Conservation (phyloP, 2,113 vertebrate genomes). For the Phaetusa simplex region DNA sequence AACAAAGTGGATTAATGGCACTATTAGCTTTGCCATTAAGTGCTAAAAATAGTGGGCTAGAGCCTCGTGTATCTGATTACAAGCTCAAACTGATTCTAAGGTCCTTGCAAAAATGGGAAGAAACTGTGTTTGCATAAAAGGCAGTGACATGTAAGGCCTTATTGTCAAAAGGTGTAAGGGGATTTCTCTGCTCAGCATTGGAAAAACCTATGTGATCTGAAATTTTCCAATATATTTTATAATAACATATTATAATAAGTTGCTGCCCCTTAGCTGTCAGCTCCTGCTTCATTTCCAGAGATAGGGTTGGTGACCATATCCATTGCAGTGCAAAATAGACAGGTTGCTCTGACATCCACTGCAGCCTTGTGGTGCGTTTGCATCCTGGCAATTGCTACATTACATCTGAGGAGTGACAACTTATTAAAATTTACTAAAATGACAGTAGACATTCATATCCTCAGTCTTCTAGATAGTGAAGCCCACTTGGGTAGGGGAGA, state of each 20-base stretch:
- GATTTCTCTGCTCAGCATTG: neutral
- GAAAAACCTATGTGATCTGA: neutral
- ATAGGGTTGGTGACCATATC: fast-evolving
- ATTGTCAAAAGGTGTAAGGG: neutral
- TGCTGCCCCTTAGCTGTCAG: neutral
- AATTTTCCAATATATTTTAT: neutral
- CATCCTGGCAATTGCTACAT: neutral
- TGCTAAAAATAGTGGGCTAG: neutral
- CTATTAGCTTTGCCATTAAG: slow-evolving; percentile 23
- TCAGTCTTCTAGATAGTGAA: fast-evolving
- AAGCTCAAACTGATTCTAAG: neutral
- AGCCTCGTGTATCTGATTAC: neutral
- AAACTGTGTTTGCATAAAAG: neutral
- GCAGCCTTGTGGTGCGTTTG: neutral
- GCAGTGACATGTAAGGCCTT: neutral
- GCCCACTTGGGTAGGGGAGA: neutral
- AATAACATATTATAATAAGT: neutral
- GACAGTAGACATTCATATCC: fast-evolving
- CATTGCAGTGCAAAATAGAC: neutral
- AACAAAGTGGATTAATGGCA: slow-evolving; percentile 41
- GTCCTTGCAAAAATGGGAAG: neutral
- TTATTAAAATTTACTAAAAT: neutral
- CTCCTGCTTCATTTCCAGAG: neutral
- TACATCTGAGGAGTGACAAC: neutral
- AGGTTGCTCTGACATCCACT: neutral